Conservation (phyloP, 2,888 invertebrate species). For the Griposia aprilina region DNA sequence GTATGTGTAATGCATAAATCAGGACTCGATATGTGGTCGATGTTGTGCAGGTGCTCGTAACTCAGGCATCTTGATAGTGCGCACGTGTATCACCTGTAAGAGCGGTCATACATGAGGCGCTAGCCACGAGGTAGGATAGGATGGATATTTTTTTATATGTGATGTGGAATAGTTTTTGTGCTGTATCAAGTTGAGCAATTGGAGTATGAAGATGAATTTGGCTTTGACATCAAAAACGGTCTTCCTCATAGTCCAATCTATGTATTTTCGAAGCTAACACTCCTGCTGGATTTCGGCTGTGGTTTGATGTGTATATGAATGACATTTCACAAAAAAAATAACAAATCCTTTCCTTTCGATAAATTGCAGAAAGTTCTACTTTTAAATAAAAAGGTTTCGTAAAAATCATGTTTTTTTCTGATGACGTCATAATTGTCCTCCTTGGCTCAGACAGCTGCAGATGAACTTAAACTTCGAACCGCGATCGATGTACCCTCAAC, state of each 20-base stretch:
- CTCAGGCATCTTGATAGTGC: conserved; percentile 14
- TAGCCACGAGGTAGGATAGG: neutral
- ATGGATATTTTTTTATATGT: neutral
- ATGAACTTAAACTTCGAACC: neutral
- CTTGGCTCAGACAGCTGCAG: neutral
- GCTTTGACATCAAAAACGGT: neutral
- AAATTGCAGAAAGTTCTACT: too few relatives aligned
- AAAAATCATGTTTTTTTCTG: neutral
- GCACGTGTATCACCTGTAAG: conserved; percentile 12
- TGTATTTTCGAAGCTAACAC: neutral
- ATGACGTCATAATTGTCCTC: too few relatives aligned
- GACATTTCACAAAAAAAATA: too few relatives aligned
- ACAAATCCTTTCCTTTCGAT: too few relatives aligned
- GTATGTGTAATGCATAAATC: conserved; percentile 49
- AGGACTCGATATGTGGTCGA: conserved; percentile 2
- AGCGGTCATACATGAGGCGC: neutral
- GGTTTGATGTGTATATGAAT: too few relatives aligned
- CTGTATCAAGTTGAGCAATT: neutral
- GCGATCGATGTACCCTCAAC: too few relatives aligned
- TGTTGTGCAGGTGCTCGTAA: conserved; percentile 34
- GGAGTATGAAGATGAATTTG: neutral
- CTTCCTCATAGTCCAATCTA: neutral
- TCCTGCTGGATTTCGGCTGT: too few relatives aligned
- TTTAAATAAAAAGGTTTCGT: too few relatives aligned
- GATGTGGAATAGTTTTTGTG: neutral